phyloP scores from a whole-genome alignment of 2,113 vertebrate genomes.

The Centropus unirufus region DNA sequence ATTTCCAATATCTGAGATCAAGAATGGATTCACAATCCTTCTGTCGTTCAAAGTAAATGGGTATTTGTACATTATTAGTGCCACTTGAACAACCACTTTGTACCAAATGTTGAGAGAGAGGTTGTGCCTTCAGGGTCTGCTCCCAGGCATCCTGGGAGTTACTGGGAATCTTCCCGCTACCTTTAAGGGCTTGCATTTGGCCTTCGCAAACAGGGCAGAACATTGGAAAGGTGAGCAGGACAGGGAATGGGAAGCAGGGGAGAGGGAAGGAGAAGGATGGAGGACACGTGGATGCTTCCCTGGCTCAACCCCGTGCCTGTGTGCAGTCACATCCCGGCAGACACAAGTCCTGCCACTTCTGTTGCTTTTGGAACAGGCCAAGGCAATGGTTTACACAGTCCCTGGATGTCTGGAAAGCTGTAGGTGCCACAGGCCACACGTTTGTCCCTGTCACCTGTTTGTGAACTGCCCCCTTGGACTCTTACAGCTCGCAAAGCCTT shows the following conservation, averaged over 20 bases:
- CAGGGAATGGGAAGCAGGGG: background rate
- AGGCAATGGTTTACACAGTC: rapidly evolving
- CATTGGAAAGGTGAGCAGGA: background rate
- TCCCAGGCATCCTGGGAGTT: background rate
- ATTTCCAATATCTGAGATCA: background rate
- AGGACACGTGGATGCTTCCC: background rate
- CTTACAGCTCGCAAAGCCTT: background rate
- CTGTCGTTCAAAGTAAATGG: background rate
- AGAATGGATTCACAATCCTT: background rate
- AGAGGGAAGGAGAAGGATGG: background rate
- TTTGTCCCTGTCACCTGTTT: background rate
- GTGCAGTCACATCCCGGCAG: background rate
- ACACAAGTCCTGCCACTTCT: background rate
- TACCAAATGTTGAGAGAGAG: background rate
- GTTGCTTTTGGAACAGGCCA: background rate
- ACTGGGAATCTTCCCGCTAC: background rate
- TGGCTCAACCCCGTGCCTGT: background rate
- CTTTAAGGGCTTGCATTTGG: background rate
- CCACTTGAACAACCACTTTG: background rate
- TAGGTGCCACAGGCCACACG: rapidly evolving
- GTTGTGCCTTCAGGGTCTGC: background rate
- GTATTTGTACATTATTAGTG: background rate
- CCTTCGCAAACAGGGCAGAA: background rate
- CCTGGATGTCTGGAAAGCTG: background rate
- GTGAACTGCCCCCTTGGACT: background rate